These are phyloP conservation scores for Australoheros facetus DNA, from an alignment of 2,797 vertebrate genomes.

Conservation along the genomic window DNA sequence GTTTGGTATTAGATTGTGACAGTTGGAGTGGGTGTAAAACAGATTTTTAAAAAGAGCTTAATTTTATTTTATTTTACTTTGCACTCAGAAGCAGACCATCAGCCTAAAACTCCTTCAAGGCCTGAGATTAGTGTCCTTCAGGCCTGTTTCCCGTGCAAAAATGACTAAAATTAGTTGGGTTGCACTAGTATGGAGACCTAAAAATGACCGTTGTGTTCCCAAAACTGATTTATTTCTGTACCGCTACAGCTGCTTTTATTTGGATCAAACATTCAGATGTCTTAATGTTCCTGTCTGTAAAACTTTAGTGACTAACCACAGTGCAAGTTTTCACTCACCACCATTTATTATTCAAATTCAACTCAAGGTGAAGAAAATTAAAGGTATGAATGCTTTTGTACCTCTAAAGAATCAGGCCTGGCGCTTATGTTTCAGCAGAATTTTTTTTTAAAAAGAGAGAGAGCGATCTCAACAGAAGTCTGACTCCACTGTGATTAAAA, in stretches of 20 bases:
- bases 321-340: background rate
- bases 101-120: background rate
- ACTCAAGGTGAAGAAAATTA: accelerated
- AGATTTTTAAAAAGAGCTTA: background rate
- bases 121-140: background rate
- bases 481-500: background rate
- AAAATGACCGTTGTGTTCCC: background rate
- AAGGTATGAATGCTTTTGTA: background rate
- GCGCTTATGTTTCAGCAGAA: background rate
- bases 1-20: background rate
- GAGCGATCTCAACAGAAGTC: background rate
- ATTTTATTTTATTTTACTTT: too few species aligned
- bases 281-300: background rate
- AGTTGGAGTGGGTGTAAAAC: background rate
- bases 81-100: too few species aligned
- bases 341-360: background rate
- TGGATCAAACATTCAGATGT: background rate
- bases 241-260: background rate
- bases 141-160: background rate
- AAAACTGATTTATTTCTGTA: background rate
- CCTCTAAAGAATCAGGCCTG: background rate
- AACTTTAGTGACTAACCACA: background rate
- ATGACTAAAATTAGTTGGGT: background rate
- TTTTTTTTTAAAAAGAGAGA: too few species aligned
- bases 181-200: background rate